Conservation (phyloP, 2,888 invertebrate species). For the Cryptophagus acutangulus region DNA sequence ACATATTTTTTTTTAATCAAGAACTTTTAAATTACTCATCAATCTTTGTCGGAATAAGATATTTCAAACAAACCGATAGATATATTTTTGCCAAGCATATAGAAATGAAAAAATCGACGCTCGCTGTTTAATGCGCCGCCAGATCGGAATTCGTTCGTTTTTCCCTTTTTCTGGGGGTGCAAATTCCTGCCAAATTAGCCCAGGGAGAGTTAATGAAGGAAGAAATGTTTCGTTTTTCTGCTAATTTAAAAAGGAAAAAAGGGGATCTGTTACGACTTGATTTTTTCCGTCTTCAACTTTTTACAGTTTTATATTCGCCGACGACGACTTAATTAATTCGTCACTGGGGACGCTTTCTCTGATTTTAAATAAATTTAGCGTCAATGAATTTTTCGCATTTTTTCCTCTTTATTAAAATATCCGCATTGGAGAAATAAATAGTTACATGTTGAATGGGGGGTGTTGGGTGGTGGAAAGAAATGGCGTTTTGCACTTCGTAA, state of each 20-base stretch:
- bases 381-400: slow-evolving; percentile 44
- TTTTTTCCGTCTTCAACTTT: slow-evolving; percentile 37
- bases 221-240: slow-evolving; percentile 50
- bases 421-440: slow-evolving; percentile 29
- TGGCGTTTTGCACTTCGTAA: slow-evolving; percentile 42
- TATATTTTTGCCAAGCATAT: no score
- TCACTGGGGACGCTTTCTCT: slow-evolving; percentile 39
- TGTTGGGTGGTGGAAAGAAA: no score
- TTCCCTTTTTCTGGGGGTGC: slow-evolving; percentile 46
- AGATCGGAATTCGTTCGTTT: slow-evolving; percentile 47
- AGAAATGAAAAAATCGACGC: slow-evolving; percentile 33
- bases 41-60: slow-evolving; percentile 37
- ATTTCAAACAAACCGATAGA: slow-evolving; percentile 33
- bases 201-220: slow-evolving; percentile 49
- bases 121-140: slow-evolving; percentile 33
- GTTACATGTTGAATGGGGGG: no score
- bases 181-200: slow-evolving; percentile 50
- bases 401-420: slow-evolving; percentile 38
- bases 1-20: slow-evolving; percentile 26
- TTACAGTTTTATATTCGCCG: slow-evolving; percentile 40
- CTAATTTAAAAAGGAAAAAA: slow-evolving; percentile 47
- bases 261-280: slow-evolving; percentile 42
- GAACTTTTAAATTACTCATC: slow-evolving; percentile 37
- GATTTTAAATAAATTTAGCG: slow-evolving; percentile 44
- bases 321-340: slow-evolving; percentile 49